phyloP scores from a whole-genome alignment of 2,888 invertebrate genomes.

The Eristalis pertinax region DNA sequence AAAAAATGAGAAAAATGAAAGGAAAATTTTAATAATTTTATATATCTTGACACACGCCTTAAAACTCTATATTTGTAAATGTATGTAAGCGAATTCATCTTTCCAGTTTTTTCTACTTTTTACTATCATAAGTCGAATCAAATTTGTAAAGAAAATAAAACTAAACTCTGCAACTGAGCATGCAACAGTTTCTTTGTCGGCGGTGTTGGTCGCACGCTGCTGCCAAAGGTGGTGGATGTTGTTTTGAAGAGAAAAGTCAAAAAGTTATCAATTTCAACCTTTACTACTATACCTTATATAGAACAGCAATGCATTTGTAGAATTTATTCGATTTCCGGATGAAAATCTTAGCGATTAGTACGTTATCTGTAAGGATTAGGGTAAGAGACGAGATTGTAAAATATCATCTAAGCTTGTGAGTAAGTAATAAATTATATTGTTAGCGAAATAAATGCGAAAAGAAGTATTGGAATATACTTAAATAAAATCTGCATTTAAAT shows the following conservation, averaged over 20 bases:
- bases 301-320: constrained; percentile 43
- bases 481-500: constrained; percentile 61
- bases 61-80: constrained; percentile 67
- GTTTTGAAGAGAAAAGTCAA: neutral
- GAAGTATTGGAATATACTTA: constrained; percentile 53
- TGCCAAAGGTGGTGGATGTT: neutral
- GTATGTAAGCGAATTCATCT: constrained; percentile 53
- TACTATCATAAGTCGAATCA: constrained; percentile 42
- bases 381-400: constrained; percentile 42
- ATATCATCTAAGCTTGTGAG: constrained; percentile 51
- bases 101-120: constrained; percentile 69
- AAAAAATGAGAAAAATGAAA: constrained; percentile 31
- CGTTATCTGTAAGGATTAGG: constrained; percentile 49
- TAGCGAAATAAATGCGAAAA: constrained; percentile 50
- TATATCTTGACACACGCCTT: constrained; percentile 71
- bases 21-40: constrained; percentile 60
- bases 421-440: constrained; percentile 70
- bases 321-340: constrained; percentile 10
- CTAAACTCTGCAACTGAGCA: neutral
- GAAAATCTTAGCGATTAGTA: constrained; percentile 62
- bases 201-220: neutral
- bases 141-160: constrained; percentile 26
- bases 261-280: constrained; percentile 14
- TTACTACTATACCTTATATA: neutral
- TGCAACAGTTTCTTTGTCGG: neutral